Evolutionary conservation across 2,888 invertebrate species (phyloP), one percentile per base, ranked within the genome.

Genomic region (Rhingia rostrata): DNA sequence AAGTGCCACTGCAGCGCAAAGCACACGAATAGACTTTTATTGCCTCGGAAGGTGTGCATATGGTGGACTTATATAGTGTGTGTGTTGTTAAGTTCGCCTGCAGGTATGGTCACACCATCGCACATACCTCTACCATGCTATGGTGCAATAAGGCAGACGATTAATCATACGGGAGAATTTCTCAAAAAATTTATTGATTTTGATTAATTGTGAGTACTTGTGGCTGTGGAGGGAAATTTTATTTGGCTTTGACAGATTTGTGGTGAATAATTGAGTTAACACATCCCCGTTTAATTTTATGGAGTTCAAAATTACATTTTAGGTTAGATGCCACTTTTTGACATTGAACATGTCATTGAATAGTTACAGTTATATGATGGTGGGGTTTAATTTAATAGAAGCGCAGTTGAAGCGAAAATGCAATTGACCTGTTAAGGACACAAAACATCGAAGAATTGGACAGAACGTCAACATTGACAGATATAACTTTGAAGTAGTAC

Each of bases 161-260:
- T 84, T 84, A 84, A 84, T 84, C 84, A 84, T 30, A 43, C 22
- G 22, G 1, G 30, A 69, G 22, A 69, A 74, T 64, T 63, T 63
- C 30, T 54, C 53, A 35, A 53, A 51, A 72, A 72, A 54, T 69
- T 80, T 84, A 80, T 84, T 80, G 84, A 84, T 80, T 84, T 80
- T 84, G 84, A 84, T 84, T 84, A 79, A 84, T 84, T 69, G 64
- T 45, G 67, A 56, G 51, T 45, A 22, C 22, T 22, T 80, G 74
- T 69, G 79, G 64, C 60, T 74, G 54, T 49, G 47, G n/a, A 37
- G 37, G 69, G 37, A 35, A 43, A 35, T 60, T 45, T 14, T 49
- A 14, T 14, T 49, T 63, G 37, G n/a, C 12, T n/a, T 10, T 22
- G 9, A 39, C 39, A 39, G 39, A 1, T 1, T 1, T 22, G 22